Base-by-base conservation (phyloP, 2,888 invertebrate genomes). In the Camptogramma bilineatum region DNA sequence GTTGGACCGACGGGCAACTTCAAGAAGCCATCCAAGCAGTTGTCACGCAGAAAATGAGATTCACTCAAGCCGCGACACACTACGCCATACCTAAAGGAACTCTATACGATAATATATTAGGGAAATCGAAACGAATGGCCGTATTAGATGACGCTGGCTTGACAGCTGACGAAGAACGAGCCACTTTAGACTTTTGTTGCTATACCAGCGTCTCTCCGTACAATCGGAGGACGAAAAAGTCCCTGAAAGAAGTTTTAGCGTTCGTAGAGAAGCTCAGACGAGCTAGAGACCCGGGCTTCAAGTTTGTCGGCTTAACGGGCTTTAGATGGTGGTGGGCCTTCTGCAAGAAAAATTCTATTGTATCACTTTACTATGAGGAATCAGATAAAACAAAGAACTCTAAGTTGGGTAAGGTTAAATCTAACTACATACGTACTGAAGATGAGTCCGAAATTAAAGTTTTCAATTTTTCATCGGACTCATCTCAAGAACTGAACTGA, bases 281-380 rank as follows among this genome's bases (percentile, higher is more conserved):
- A 46, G 73, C 57, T 42, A 90, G 95, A 67, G 95, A 96, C 64
- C 95, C 96, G 2, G 93, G 91, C 68, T 96, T 96, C 80, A 86
- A 94, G 68, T 96, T 96, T 77, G 93, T 94, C 61, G 95, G 95
- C n/a, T 89, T 96, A n/a, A 94, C 95, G 19, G 96, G 96, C 0
- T 96, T 95, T 77, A 88, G 96, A 13, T 96, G 96, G 96, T 96
- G 96, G 96, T 96, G 96, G 96, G 96, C 96, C 0, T 96, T 96
- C 78, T 96, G 96, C 87, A 96, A 96, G 86, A 96, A 96, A 79
- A 95, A 96, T 87, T 95, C 95, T 61, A 95, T 96, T 68, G 95
- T 96, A 0, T 96, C 96, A 0, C 62, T 89, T 1, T 86, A 84
- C 71, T 90, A 86, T 42, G 85, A 88, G 62, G 81, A 79, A 0